Conservation (phyloP, 2,113 vertebrate species). For the Nothoprocta perdicaria region DNA sequence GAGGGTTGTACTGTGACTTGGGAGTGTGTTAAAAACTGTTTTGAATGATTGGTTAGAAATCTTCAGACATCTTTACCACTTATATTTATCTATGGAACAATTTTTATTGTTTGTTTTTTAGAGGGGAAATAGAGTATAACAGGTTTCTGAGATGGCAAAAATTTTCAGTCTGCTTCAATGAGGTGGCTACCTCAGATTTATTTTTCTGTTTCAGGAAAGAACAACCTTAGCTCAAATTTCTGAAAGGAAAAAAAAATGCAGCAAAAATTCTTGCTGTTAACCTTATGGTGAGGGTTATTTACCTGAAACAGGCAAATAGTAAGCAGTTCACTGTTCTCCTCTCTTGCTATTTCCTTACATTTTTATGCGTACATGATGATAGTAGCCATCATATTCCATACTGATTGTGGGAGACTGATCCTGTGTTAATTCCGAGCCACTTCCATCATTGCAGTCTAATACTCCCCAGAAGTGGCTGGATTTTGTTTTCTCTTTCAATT, state of each 20-base stretch:
- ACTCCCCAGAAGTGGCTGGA: background rate
- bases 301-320: background rate
- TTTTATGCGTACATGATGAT: background rate
- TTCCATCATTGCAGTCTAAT: background rate
- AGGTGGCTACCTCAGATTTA: background rate
- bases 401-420: background rate
- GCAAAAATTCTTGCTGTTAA: background rate
- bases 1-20: slow-evolving; percentile 6
- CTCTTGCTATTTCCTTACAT: background rate
- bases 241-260: background rate
- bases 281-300: background rate
- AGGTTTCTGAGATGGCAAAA: background rate
- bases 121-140: background rate
- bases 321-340: background rate
- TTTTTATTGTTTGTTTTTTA: background rate
- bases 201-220: background rate
- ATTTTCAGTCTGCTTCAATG: background rate
- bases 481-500: background rate
- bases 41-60: slow-evolving; percentile 25
- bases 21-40: slow-evolving; percentile 32
- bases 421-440: background rate
- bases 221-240: background rate
- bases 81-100: slow-evolving; percentile 18
- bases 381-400: background rate
- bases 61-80: slow-evolving; percentile 10